These are phyloP conservation scores for Neoarius graeffei DNA, from an alignment of 2,113 vertebrate species.

Conservation along the genomic window DNA sequence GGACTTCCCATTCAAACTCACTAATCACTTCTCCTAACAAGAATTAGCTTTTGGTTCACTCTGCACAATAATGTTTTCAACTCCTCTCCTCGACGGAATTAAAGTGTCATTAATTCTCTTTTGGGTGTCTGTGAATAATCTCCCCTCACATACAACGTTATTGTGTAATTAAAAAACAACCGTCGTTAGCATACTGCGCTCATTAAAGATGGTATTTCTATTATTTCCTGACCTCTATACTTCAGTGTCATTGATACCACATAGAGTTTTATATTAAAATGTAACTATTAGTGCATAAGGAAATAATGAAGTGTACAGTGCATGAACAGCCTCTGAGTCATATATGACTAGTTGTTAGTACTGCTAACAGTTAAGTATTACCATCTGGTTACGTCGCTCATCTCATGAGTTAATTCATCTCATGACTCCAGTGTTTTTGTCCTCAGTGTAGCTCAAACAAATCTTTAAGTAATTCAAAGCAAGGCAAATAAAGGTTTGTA, in stretches of 20 bases:
- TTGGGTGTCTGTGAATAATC: slow-evolving; percentile 56
- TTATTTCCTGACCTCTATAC: slow-evolving; percentile 27
- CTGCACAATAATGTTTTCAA: slow-evolving; percentile 61
- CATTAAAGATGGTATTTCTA: slow-evolving; percentile 38
- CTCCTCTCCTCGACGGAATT: slow-evolving; percentile 61
- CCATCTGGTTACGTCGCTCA: background rate
- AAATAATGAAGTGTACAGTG: background rate
- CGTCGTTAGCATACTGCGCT: slow-evolving; percentile 59
- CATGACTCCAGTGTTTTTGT: background rate
- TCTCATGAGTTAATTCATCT: background rate
- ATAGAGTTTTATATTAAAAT: background rate
- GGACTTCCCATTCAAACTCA: slow-evolving; percentile 74
- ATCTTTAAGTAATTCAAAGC: background rate
- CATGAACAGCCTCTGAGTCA: background rate
- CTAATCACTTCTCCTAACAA: slow-evolving; percentile 72
- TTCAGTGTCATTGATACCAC: slow-evolving; percentile 12
- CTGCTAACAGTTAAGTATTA: background rate
- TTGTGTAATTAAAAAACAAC: slow-evolving; percentile 61
- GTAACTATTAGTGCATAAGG: background rate
- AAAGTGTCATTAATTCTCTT: slow-evolving; percentile 63
- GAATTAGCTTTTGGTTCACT: slow-evolving; percentile 67
- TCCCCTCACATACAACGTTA: slow-evolving; percentile 56
- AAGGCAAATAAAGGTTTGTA: no score
- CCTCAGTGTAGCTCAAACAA: background rate
- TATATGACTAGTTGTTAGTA: background rate